These are phyloP conservation scores for Drosophila aff. DNA, from an alignment of 1,140 invertebrate genomes.

Conservation along the genomic window DNA sequence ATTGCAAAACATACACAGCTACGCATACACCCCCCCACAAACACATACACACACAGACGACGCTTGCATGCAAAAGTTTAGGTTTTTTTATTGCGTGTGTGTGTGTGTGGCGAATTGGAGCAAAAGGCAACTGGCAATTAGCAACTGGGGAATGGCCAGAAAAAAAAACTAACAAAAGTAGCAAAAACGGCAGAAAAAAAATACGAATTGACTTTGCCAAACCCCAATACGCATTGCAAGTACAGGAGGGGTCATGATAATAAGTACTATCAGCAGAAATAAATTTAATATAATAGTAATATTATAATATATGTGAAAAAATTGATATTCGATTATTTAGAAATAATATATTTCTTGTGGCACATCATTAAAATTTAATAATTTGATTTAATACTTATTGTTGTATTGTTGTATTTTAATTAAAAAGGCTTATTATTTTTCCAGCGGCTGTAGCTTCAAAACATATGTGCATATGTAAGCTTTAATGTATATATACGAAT, in stretches of 20 bases:
- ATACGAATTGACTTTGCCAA: constrained; percentile 39
- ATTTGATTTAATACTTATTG: too few species aligned
- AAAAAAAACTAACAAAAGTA: constrained; percentile 31
- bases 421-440: not conserved
- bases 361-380: too few species aligned
- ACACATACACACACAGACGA: constrained; percentile 23
- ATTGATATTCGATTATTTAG: too few species aligned
- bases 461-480: constrained; percentile 4
- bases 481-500: not conserved
- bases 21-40: constrained; percentile 18
- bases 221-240: constrained; percentile 36
- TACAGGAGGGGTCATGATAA: not conserved
- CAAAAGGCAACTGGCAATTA: constrained; percentile 63
- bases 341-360: too few species aligned
- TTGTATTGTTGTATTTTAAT: not conserved
- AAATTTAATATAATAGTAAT: not conserved
- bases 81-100: constrained; percentile 30
- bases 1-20: constrained; percentile 16
- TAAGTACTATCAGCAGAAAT: not conserved
- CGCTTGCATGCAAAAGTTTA: constrained; percentile 62
- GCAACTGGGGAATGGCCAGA: constrained; percentile 46
- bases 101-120: constrained; percentile 51
- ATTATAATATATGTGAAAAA: too few species aligned
- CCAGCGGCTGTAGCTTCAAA: not conserved
- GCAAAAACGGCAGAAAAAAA: constrained; percentile 24